Evolutionary conservation across 2,113 vertebrate genomes (phyloP), one percentile per base, ranked within the genome.

Genomic region (Poeciliopsis prolifica): DNA sequence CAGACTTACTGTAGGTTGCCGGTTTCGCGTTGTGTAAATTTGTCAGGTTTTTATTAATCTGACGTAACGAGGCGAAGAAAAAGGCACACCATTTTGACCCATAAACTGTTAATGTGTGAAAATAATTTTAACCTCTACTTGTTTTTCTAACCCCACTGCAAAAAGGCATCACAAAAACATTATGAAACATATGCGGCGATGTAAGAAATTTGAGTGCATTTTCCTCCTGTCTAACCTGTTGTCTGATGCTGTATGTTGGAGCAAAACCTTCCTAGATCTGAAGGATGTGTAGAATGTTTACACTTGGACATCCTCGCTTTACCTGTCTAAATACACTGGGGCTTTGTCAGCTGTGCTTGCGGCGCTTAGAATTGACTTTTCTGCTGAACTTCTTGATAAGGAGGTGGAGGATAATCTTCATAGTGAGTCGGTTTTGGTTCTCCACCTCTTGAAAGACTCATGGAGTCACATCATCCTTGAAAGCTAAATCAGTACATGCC

Each of bases 1-100:
- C n/a, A 19, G 30, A 60, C 3, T 70, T 26, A 69, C 30, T 70
- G 30, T 31, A 31, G 30, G 30, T 3, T 28, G 31, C 30, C 15
- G 4, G 66, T 24, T 68, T 48, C 24, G 10, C 67, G 35, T 70
- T 1, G 31, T 60, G 48, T 60, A 24, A 70, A 60, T 58, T 33
- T 60, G 67, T 54, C 28, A 28, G 60, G n/a, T 37, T 70, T 48
- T 33, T 54, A 54, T 33, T 54, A 70, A 70, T 30, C 48, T n/a
- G 51, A 35, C 4, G 30, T 9, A 58, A 30, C 6, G 19, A 58
- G 68, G 6, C 6, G n/a, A 42, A 58, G 33, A 31, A 54, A 37
- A 54, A 69, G 42, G 19, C 8, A 31, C 11, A 40, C 12, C 33
- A 6, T 30, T 51, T 30, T 24, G 17, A 29, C 42, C 17, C 26